Percentiles rank a stretch among this genome's conserved stretches.
These are phyloP conservation scores for Chrysochloris asiatica DNA, from an alignment of 2,113 vertebrate species.

Conservation along the genomic window DNA sequence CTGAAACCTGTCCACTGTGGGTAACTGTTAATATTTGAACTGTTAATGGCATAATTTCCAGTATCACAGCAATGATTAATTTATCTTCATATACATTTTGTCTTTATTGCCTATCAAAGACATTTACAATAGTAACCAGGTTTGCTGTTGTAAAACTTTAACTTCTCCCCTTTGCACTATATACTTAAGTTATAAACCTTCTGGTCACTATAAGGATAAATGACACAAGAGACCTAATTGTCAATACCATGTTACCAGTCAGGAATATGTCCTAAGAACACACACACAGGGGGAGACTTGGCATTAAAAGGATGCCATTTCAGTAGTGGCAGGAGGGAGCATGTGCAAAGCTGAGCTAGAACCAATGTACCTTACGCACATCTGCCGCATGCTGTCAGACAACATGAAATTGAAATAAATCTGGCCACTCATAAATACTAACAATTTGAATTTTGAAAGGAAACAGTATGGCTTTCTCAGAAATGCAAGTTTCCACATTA, in stretches of 20 bases:
- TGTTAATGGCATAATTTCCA: not conserved
- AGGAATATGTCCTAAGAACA: not conserved
- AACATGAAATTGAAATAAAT: not conserved
- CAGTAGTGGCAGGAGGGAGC: too few species aligned
- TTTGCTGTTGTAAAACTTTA: not conserved
- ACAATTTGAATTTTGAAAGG: constrained; percentile 8
- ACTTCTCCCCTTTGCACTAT: not conserved
- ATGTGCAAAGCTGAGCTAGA: not conserved
- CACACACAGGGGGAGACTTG: not conserved
- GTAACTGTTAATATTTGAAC: not conserved
- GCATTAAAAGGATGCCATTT: not conserved
- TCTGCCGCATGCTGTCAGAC: not conserved
- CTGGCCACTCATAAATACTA: not conserved
- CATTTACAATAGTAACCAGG: not conserved
- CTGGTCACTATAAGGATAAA: constrained; percentile 17
- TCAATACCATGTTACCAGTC: not conserved
- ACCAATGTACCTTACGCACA: not conserved
- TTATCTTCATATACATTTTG: not conserved
- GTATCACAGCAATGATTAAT: not conserved
- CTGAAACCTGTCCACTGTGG: not conserved
- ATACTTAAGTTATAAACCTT: not conserved
- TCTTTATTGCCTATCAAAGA: constrained; percentile 23
- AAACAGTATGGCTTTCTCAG: not conserved
- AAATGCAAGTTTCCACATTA: constrained; percentile 42
- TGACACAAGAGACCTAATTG: constrained; percentile 45